Conservation (phyloP, 2,888 invertebrate species). For the Erebia aethiops region DNA sequence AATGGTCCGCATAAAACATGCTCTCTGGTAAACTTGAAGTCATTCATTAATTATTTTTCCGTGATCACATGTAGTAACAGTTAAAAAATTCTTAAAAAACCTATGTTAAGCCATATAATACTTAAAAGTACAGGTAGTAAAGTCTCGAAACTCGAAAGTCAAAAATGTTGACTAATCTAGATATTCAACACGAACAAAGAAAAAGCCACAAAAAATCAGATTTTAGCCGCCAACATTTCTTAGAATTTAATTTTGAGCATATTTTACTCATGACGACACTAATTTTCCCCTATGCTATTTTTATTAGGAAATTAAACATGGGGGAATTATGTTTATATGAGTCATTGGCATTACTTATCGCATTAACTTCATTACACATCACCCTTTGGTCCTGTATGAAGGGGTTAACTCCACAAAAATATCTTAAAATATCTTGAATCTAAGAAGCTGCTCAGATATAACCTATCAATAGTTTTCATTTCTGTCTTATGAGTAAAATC, state of each 20-base stretch:
- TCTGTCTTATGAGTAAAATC: no score
- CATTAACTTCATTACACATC: slow-evolving; percentile 40
- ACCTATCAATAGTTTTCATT: no score
- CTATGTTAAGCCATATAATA: no score
- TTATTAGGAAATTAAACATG: slow-evolving; percentile 21
- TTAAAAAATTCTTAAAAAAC: no score
- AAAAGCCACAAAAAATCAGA: background rate
- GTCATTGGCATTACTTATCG: slow-evolving; percentile 41
- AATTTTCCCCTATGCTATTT: slow-evolving; percentile 29
- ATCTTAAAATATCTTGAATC: background rate
- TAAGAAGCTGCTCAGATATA: background rate
- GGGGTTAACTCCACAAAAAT: slow-evolving; percentile 11
- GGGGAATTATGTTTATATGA: slow-evolving; percentile 44
- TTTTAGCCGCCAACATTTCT: background rate
- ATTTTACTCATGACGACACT: slow-evolving; percentile 26
- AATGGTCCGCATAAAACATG: no score
- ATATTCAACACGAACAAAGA: no score
- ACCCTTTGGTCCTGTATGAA: slow-evolving; percentile 19
- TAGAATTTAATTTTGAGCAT: slow-evolving; percentile 15
- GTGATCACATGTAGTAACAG: no score
- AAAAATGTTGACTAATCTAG: no score
- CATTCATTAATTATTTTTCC: no score
- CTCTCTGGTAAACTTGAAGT: no score
- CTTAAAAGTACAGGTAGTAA: no score
- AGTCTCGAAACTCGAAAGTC: no score